Conservation (phyloP, 2,888 invertebrate species). For the Boloria euphrosyne region DNA sequence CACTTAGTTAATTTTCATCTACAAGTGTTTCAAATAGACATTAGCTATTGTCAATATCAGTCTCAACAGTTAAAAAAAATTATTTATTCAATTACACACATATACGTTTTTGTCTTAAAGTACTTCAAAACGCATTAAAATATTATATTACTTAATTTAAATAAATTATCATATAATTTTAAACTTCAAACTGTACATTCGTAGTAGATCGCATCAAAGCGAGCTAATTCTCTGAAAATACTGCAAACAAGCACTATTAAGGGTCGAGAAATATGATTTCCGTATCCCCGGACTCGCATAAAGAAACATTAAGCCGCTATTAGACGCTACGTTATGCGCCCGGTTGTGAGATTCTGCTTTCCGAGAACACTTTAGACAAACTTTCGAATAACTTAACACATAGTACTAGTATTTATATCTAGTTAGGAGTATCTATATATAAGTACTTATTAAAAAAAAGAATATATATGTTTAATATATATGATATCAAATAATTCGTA, state of each 20-base stretch:
- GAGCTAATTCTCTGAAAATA: conserved; percentile 54
- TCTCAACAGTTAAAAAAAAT: too few relatives aligned
- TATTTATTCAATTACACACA: too few relatives aligned
- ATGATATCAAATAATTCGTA: too few relatives aligned
- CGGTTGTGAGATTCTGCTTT: conserved; percentile 38
- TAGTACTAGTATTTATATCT: background rate
- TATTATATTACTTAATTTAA: background rate
- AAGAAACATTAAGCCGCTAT: conserved; percentile 58
- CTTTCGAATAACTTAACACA: background rate
- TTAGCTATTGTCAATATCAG: too few relatives aligned
- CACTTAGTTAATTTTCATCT: too few relatives aligned
- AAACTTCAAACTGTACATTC: conserved; percentile 3
- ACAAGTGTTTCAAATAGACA: too few relatives aligned
- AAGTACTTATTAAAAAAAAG: too few relatives aligned
- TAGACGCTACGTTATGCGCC: conserved; percentile 51
- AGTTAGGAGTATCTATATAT: background rate
- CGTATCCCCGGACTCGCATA: conserved; percentile 45
- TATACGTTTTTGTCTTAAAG: background rate
- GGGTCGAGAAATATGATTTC: conserved; percentile 59
- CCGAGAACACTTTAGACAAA: conserved; percentile 17
- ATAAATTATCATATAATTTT: background rate
- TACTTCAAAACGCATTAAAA: background rate
- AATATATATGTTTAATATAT: too few relatives aligned
- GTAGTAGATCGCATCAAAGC: conserved; percentile 25
- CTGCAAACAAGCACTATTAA: conserved; percentile 56